phyloP scores from a whole-genome alignment of 2,797 vertebrate genomes.

The Cossypha caffra region DNA sequence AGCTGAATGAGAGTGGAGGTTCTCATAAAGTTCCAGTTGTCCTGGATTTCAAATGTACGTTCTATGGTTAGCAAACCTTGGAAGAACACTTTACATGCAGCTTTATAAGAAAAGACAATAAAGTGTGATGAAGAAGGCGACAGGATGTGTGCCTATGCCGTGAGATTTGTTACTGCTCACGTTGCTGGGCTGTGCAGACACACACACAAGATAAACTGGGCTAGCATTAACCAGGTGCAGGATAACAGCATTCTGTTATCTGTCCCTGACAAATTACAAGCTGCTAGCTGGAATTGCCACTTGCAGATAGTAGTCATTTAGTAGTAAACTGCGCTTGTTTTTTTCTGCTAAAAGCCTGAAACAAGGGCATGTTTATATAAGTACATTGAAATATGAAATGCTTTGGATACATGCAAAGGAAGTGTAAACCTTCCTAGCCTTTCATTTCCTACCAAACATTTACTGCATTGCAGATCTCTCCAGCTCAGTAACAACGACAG shows the following conservation, averaged over 20 bases:
- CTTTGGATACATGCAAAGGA: conserved; percentile 39
- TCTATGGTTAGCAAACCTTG: not conserved
- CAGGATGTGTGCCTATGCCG: not conserved
- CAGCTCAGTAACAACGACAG: not conserved
- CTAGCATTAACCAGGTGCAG: conserved; percentile 61
- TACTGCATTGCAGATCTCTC: conserved; percentile 64
- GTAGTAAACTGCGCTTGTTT: conserved; percentile 51
- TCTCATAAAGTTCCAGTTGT: conserved; percentile 27
- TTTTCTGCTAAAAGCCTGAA: conserved; percentile 56
- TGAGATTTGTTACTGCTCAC: not conserved
- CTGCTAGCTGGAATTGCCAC: conserved; percentile 45
- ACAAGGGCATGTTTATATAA: conserved; percentile 58
- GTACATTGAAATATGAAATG: conserved; percentile 59
- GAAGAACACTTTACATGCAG: not conserved
- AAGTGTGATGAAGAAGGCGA: not conserved
- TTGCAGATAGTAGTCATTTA: conserved; percentile 52
- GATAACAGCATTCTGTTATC: conserved; percentile 47
- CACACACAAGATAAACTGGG: conserved; percentile 28
- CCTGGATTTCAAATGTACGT: not conserved
- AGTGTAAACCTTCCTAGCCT: conserved; percentile 24
- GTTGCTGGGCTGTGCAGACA: not conserved
- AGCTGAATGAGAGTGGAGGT: conserved; percentile 6
- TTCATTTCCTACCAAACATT: conserved; percentile 23
- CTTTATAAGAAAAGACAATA: not conserved
- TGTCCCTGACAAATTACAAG: conserved; percentile 55